Base-by-base conservation (phyloP, 2,797 vertebrate species). In the Naso thynnoides region DNA sequence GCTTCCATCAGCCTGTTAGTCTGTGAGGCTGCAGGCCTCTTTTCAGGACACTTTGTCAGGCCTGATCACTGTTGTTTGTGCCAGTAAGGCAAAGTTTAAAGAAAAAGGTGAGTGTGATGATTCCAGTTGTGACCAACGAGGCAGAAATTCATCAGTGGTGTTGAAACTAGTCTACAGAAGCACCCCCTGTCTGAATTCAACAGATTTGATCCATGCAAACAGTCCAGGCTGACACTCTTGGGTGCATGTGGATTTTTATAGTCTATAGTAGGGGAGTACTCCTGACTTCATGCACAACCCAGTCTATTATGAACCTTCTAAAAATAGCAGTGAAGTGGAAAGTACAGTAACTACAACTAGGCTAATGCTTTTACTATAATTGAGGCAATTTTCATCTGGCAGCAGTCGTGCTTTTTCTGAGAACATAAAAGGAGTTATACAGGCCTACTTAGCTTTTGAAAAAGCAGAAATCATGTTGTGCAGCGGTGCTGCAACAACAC, bases 1-100 rank as follows among this genome's bases (percentile, higher is more conserved):
- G 87, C 89, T 87, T 83, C 85, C 79, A 74, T 88, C 89, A 81
- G 67, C 52, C 48, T 66, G 9, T 9, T 13, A 19, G 18, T 21
- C 68, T 78, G 73, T 1, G 47, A 61, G 76, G 78, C 79, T 29
- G 3, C 47, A 18, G 85, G 87, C 76, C 36, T 33, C 49, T 48
- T n/a, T 45, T 45, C 24, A 26, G 70, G 73, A 33, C 70, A 4
- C 76, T 1, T 47, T 78, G 85, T 79, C 82, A 52, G 16, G 7
- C 41, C 67, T 70, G 21, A 76, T 90, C 45, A 80, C 38, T 26
- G 72, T 47, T 79, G 48, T 63, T 86, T 60, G 53, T 44, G 8
- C 4, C 72, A 56, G 13, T 29, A 45, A 23, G 23, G 61, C 16
- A 42, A 76, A 62, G 71, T 78, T 76, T 68, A 38, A 66, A 67